phyloP scores from a whole-genome alignment of 1,140 invertebrate species.

The Zaprionus vittiger region DNA sequence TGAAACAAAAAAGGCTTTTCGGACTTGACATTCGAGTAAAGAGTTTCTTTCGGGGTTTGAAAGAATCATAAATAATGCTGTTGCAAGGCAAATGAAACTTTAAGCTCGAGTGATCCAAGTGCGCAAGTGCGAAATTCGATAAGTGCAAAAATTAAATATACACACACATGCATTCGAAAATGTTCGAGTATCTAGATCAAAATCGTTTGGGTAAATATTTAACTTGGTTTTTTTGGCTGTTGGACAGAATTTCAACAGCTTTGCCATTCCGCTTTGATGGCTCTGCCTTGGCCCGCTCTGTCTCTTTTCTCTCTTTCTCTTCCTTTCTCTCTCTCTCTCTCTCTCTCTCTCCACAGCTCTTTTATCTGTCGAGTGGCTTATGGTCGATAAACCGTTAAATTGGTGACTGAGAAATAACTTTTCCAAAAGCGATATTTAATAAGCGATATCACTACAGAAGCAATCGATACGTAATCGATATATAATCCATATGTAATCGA shows the following conservation, averaged over 20 bases:
- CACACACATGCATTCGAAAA: not conserved
- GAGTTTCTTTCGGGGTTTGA: slow-evolving; percentile 28
- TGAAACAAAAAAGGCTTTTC: slow-evolving; percentile 20
- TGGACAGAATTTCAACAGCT: slow-evolving; percentile 30
- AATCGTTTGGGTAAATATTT: slow-evolving; percentile 48
- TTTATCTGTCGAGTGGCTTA: slow-evolving; percentile 1
- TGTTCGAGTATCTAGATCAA: slow-evolving; percentile 36
- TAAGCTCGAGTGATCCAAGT: slow-evolving; percentile 44
- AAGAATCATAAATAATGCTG: slow-evolving; percentile 51
- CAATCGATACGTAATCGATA: not conserved
- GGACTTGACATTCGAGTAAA: slow-evolving; percentile 35
- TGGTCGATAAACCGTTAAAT: slow-evolving; percentile 1
- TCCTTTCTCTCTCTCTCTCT: not conserved
- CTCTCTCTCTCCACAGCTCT: not conserved
- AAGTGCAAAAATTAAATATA: slow-evolving; percentile 48
- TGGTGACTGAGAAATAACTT: not conserved
- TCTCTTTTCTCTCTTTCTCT: not conserved
- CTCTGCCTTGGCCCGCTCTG: not conserved
- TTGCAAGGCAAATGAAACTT: slow-evolving; percentile 47
- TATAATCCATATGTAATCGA: not conserved
- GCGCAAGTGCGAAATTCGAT: slow-evolving; percentile 54
- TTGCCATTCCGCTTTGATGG: slow-evolving; percentile 30
- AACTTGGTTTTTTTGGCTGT: slow-evolving; percentile 33
- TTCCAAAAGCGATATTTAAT: not conserved
- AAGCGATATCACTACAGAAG: not conserved